phyloP scores from a whole-genome alignment of 2,888 invertebrate genomes.

The Prenolepis imparis region DNA sequence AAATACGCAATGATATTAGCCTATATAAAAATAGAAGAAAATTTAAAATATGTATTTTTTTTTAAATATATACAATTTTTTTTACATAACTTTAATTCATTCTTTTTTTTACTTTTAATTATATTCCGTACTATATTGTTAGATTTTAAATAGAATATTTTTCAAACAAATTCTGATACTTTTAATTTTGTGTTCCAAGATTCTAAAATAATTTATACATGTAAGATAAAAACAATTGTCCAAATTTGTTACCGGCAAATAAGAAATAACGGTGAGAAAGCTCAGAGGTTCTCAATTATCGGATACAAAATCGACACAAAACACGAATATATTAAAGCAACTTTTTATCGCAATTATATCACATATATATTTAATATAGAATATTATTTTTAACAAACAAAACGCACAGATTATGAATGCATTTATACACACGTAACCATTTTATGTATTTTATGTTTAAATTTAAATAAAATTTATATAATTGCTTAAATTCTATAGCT shows the following conservation, averaged over 20 bases:
- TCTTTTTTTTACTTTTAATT: background rate
- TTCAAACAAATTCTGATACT: background rate
- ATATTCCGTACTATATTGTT: background rate
- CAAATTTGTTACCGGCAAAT: slow-evolving; percentile 69
- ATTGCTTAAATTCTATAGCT: background rate
- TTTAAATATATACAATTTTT: background rate
- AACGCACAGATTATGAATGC: background rate
- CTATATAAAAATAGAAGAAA: background rate
- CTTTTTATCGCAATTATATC: background rate
- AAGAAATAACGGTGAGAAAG: slow-evolving; percentile 83
- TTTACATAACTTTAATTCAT: slow-evolving; percentile 14
- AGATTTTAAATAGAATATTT: background rate
- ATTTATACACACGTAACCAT: background rate
- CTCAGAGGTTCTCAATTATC: slow-evolving; percentile 79
- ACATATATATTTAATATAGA: background rate
- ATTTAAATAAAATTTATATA: background rate
- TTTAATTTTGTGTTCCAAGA: background rate
- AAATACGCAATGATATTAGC: background rate
- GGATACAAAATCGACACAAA: slow-evolving; percentile 62
- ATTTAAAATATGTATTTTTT: background rate
- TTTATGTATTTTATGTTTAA: slow-evolving; percentile 18
- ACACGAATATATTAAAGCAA: background rate
- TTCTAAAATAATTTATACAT: slow-evolving; percentile 13
- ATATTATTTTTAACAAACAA: background rate
- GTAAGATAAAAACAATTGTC: slow-evolving; percentile 41